Evolutionary conservation across 2,113 vertebrate species (phyloP).

Genomic region (Gymnocephalus cernua): DNA sequence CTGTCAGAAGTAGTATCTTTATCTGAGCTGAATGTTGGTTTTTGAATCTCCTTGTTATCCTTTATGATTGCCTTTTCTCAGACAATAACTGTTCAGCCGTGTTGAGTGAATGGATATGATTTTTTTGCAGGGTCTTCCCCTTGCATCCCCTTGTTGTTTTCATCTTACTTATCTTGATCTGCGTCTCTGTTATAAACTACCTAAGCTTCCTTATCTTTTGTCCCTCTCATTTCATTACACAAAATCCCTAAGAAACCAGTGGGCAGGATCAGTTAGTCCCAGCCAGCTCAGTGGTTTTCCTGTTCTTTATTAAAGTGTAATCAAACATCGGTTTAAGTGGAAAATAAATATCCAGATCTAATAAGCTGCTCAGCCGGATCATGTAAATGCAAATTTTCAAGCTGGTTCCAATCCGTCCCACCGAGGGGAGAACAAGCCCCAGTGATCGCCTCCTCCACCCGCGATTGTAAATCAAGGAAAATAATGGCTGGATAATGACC

Average conservation of each 20-base stretch:
- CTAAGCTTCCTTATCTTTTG: conserved; percentile 82
- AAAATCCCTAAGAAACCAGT: conserved; percentile 90
- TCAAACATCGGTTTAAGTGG: conserved; percentile 98
- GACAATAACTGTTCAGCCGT: conserved; percentile 45
- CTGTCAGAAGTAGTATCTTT: conserved; percentile 28
- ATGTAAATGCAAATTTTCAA: conserved; percentile 99
- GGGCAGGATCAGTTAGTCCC: conserved; percentile 90
- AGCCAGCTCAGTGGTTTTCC: conserved; percentile 90
- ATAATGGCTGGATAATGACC: conserved; percentile 99
- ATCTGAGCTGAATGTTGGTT: conserved; percentile 49
- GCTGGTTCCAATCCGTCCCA: conserved; percentile 94
- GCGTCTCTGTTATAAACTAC: conserved; percentile 10
- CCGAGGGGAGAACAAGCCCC: conserved; percentile 91
- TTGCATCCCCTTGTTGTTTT: conserved; percentile 31
- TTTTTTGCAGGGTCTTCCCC: conserved; percentile 45
- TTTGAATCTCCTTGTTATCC: conserved; percentile 59
- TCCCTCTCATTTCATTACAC: conserved; percentile 90
- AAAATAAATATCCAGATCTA: conserved; percentile 99
- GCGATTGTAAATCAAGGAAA: conserved; percentile 96
- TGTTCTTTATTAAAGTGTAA: conserved; percentile 97
- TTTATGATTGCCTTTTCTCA: conserved; percentile 42
- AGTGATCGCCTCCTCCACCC: conserved; percentile 87
- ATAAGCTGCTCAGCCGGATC: conserved; percentile 98
- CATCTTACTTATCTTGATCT: conserved; percentile 20
- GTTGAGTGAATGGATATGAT: conserved; percentile 44